Base-by-base conservation (phyloP, 2,797 vertebrate species). In the Hozukius guyotensis region DNA sequence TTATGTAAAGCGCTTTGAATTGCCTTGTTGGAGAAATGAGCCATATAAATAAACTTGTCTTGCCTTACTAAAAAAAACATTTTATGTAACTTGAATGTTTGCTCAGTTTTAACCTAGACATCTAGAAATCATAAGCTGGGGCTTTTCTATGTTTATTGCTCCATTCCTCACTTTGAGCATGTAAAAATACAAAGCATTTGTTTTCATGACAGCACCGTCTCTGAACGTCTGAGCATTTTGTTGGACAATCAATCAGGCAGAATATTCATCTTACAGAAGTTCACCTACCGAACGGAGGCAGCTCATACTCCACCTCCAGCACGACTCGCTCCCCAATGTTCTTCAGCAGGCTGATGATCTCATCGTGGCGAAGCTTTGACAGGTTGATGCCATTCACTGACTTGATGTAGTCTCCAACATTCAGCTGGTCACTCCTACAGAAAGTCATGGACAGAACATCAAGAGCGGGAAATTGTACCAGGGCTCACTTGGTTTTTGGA, bases 231-330 rank as follows among this genome's bases (percentile, higher is more conserved):
- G 9, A 72, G 24, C 22, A 8, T 22, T 22, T 29, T 46, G 18
- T 52, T 46, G 22, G 20, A 24, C 13, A 49, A 20, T 49, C 46
- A 49, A 20, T 49, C 18, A 55, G 25, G 29, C 31, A 8, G 16
- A 80, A 16, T 27, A n/a, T 67, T 79, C 49, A 27, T 36, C 24
- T 13, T 7, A 8, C 57, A 65, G 42, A 34, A 18, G 16, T 55
- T 66, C 68, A 72, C 93, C 16, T 85, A 99, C 98, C 97, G 0
- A 96, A 96, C 3, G 96, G 96, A 1, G 98, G 97, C 80, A 99
- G 96, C 87, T 99, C 97, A 1, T 99, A 99, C 91, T 99, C 98
- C 60, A 99, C 98, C 90, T 99, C 98, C 94, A 99, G 96, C 91
- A 98, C 96, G 63, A 99, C 98, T 32, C 97, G 95, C 92, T 99